These are phyloP conservation scores for Eudemis profundana DNA, from an alignment of 2,888 invertebrate genomes.

Conservation along the genomic window DNA sequence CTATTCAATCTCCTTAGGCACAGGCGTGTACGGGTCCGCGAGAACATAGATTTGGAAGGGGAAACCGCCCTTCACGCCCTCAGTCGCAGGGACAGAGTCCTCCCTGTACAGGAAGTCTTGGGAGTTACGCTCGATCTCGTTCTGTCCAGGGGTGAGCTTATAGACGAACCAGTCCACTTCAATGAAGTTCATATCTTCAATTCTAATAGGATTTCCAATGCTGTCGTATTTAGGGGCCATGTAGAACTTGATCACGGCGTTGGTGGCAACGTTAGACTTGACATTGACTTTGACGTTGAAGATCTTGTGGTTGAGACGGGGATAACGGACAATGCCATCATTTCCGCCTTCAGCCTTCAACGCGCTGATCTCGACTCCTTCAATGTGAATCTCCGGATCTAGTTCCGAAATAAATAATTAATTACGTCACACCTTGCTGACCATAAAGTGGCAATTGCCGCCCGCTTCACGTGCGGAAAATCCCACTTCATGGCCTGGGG, in stretches of 20 bases:
- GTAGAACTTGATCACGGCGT: conserved; percentile 14
- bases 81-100: conserved; percentile 86
- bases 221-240: conserved; percentile 16
- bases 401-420: no score
- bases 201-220: conserved; percentile 12
- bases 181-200: conserved; percentile 68
- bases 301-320: conserved; percentile 15
- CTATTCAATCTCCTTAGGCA: conserved; percentile 64
- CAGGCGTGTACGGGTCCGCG: conserved; percentile 60
- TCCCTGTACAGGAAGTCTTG: conserved; percentile 85
- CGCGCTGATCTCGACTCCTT: conserved; percentile 86
- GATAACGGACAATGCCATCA: conserved; percentile 63
- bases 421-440: no score
- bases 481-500: no score
- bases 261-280: conserved; percentile 83
- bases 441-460: no score
- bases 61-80: no score
- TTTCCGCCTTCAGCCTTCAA: conserved; percentile 66
- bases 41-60: conserved; percentile 9
- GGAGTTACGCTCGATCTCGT: conserved; percentile 9
- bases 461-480: no score
- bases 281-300: conserved; percentile 76
- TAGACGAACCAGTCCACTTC: conserved; percentile 86
- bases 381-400: conserved; percentile 84
- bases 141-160: conserved; percentile 66